These are phyloP conservation scores for Diadophis punctatus DNA, from an alignment of 2,113 vertebrate species.

Conservation along the genomic window DNA sequence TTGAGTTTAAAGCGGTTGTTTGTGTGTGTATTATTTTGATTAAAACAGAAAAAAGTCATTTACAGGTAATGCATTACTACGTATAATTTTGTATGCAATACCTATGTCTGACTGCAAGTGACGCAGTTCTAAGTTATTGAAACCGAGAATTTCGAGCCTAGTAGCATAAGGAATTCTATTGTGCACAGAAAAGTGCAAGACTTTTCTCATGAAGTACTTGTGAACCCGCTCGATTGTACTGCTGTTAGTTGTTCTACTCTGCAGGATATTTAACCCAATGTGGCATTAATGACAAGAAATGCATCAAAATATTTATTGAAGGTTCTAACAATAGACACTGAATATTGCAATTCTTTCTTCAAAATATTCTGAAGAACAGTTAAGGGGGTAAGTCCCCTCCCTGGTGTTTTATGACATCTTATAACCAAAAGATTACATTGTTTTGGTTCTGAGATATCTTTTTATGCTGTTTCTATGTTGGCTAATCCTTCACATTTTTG, in stretches of 20 bases:
- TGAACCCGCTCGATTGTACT: no score
- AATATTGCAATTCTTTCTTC: constrained; percentile 38
- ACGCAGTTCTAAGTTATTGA: no score
- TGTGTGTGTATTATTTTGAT: no score
- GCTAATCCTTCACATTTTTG: constrained; percentile 57
- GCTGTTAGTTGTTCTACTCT: background rate
- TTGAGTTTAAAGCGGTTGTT: no score
- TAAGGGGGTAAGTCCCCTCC: background rate
- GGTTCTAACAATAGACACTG: background rate
- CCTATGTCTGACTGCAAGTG: no score
- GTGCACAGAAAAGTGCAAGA: no score
- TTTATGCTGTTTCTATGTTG: constrained; percentile 47
- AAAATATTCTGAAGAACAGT: constrained; percentile 19
- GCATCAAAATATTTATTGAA: constrained; percentile 18
- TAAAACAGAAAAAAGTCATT: no score
- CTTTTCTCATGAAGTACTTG: no score
- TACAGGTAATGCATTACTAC: no score
- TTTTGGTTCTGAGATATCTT: constrained; percentile 50
- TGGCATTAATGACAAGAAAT: background rate
- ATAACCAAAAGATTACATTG: constrained; percentile 50
- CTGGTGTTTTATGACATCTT: constrained; percentile 19
- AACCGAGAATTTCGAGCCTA: no score
- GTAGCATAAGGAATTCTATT: no score
- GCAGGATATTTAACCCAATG: background rate
- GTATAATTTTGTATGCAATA: no score